Conservation (phyloP, 2,113 vertebrate genomes). For the Phalacrocorax pelagicus region DNA sequence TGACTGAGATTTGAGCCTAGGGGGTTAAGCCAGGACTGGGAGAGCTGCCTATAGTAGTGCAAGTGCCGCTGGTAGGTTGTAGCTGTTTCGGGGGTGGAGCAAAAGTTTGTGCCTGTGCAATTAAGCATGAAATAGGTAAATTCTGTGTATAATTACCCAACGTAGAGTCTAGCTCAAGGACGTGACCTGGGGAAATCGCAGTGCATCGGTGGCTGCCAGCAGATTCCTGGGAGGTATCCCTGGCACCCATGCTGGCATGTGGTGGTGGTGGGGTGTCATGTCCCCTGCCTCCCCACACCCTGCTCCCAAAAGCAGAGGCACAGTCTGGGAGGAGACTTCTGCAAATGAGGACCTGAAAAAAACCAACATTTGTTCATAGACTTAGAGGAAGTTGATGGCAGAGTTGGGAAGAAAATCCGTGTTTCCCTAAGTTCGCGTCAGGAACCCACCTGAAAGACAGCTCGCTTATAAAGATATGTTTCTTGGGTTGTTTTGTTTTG, state of each 20-base stretch:
- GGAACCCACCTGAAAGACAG: neutral
- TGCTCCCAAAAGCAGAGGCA: neutral
- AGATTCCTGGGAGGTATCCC: neutral
- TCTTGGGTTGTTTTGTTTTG: neutral
- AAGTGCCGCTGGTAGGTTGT: neutral
- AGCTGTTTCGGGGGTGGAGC: neutral
- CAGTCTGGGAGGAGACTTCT: neutral
- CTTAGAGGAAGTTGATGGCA: neutral
- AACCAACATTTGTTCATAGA: neutral
- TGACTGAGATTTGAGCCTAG: neutral
- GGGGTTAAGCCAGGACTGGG: neutral
- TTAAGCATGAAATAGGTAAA: constrained; percentile 64
- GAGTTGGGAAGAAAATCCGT: neutral
- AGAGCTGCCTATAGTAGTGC: neutral
- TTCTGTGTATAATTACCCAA: constrained; percentile 47
- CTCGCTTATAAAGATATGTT: neutral
- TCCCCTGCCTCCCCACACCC: neutral
- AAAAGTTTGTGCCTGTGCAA: constrained; percentile 40
- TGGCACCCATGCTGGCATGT: rapidly evolving
- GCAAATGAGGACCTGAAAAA: neutral
- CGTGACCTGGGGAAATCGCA: neutral
- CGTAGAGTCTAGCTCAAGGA: neutral
- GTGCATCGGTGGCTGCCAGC: rapidly evolving
- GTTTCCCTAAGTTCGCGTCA: neutral
- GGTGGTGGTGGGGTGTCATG: neutral